Percentiles rank a stretch among this genome's conserved stretches.
Conservation (phyloP, 2,888 invertebrate species). For the Julus scandinavius region DNA sequence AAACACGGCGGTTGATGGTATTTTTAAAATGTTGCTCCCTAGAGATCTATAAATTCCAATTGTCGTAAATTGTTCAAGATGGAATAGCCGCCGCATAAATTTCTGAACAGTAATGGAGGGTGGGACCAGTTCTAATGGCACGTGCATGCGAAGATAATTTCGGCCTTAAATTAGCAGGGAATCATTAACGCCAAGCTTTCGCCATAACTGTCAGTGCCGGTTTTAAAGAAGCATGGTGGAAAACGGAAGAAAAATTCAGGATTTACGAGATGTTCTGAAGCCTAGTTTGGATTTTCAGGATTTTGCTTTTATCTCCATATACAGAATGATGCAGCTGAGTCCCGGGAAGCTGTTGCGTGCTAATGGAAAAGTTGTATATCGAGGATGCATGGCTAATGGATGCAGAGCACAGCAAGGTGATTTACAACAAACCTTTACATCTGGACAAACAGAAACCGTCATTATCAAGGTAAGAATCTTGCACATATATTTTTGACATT, state of each 20-base stretch:
- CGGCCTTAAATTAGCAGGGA: conserved; percentile 29
- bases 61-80: not conserved
- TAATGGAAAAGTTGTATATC: not conserved
- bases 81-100: not conserved
- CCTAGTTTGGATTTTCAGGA: not conserved
- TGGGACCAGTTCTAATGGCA: not conserved
- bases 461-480: conserved; percentile 9
- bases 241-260: conserved; percentile 7
- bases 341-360: not conserved
- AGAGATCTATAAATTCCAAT: not conserved
- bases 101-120: not conserved
- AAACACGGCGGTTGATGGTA: no score
- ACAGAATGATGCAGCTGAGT: not conserved
- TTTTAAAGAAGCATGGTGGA: not conserved
- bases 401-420: not conserved
- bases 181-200: not conserved
- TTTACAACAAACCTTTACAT: not conserved
- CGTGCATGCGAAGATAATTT: not conserved
- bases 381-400: not conserved
- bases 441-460: not conserved
- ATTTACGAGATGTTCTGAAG: not conserved
- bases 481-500: not conserved
- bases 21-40: no score
- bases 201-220: not conserved
- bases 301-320: not conserved